Percentiles rank a stretch among this genome's conserved stretches.
These are phyloP conservation scores for Contarinia nasturtii DNA, from an alignment of 1,140 invertebrate species.

Conservation along the genomic window DNA sequence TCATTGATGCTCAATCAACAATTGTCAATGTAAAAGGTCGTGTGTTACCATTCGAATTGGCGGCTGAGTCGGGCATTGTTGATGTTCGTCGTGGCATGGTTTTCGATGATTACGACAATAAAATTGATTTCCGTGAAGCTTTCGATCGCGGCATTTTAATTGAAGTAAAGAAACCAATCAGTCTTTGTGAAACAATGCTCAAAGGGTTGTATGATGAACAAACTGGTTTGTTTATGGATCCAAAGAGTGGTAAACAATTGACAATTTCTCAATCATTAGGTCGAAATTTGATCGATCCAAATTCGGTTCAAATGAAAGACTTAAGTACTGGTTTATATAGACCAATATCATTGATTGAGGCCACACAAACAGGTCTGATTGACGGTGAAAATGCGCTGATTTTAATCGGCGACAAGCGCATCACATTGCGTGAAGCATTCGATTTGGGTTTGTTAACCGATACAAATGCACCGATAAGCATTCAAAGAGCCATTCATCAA, in stretches of 20 bases:
- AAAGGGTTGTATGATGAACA: slow-evolving; percentile 64
- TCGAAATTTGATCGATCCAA: slow-evolving; percentile 53
- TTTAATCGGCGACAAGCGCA: slow-evolving; percentile 38
- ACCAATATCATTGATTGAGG: slow-evolving; percentile 54
- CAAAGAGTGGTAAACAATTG: slow-evolving; percentile 51
- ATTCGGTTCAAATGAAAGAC: slow-evolving; percentile 70
- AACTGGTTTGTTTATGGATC: slow-evolving; percentile 60
- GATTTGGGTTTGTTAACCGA: slow-evolving; percentile 62
- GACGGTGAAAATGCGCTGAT: slow-evolving; percentile 53
- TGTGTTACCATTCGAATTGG: slow-evolving; percentile 61
- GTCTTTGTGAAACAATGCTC: slow-evolving; percentile 62
- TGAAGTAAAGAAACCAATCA: slow-evolving; percentile 60
- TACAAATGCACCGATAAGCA: slow-evolving; percentile 58
- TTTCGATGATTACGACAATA: slow-evolving; percentile 34
- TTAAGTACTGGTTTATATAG: slow-evolving; percentile 52
- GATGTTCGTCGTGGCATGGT: slow-evolving; percentile 55
- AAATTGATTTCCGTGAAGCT: slow-evolving; percentile 68
- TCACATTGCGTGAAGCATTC: slow-evolving; percentile 62
- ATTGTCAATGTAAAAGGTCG: slow-evolving; percentile 52
- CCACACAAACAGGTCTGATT: slow-evolving; percentile 51
- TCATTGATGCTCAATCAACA: slow-evolving; percentile 63
- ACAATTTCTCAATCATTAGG: slow-evolving; percentile 54
- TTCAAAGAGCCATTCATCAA: slow-evolving; percentile 72
- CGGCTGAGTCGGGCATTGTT: slow-evolving; percentile 57
- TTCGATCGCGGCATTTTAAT: slow-evolving; percentile 65